Evolutionary conservation across 2,113 vertebrate species (phyloP).

Genomic region (Nesoenas mayeri): DNA sequence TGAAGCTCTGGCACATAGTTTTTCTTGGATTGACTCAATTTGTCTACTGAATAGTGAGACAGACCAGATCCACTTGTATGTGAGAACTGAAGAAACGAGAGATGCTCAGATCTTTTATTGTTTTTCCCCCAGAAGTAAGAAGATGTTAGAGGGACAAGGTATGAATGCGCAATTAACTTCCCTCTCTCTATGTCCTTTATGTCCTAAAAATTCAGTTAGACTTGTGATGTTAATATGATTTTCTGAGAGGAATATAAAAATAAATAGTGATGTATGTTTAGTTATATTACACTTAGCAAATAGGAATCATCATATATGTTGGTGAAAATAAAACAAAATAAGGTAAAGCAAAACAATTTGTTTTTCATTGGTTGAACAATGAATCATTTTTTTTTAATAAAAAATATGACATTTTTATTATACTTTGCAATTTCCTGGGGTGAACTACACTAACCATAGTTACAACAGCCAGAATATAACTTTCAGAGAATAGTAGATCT

Average conservation of each 20-base stretch:
- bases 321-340: not conserved
- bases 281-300: not conserved
- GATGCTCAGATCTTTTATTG: fast-evolving
- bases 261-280: not conserved
- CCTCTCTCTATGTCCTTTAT: not conserved
- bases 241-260: not conserved
- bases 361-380: not conserved
- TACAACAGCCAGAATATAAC: not conserved
- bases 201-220: not conserved
- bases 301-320: not conserved
- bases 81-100: not conserved
- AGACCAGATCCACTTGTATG: not conserved
- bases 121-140: fast-evolving
- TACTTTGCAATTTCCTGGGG: not conserved
- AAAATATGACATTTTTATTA: not conserved
- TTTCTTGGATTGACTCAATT: not conserved
- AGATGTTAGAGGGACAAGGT: not conserved
- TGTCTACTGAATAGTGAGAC: not conserved
- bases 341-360: not conserved
- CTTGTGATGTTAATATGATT: not conserved
- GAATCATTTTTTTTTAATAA: not conserved
- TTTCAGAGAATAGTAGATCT: not conserved
- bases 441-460: not conserved
- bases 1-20: not conserved
- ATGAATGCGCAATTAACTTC: not conserved